Evolutionary conservation across 2,888 invertebrate genomes (phyloP), one percentile per base, ranked within the genome.

Genomic region (Ernsta delagoae): DNA sequence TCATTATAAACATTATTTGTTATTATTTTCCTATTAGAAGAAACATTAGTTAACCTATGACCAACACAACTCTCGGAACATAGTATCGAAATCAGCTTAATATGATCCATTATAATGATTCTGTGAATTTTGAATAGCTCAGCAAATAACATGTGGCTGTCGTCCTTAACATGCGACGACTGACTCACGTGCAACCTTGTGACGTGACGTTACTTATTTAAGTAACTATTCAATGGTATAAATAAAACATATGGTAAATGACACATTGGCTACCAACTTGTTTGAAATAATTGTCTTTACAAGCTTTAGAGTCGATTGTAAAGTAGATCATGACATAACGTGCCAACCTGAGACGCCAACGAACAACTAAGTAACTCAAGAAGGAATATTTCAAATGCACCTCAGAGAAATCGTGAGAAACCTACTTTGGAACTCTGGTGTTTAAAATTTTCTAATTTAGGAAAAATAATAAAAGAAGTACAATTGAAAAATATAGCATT

Each of bases 181-280:
- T 70, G 67, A 74, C 50, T 72, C 72, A 70, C 66, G 60, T 60
- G 59, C 54, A 71, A 72, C 73, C 72, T 74, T 74, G n/a, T n/a
- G n/a, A n/a, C n/a, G 72, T 50, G 59, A 50, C 68, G 36, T 68
- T 61, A 66, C 57, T 59, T 67, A 68, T 70, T 70, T 70, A 70
- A 66, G 45, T 67, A 34, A 67, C 69, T n/a, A 60, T 41, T 72
- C 67, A 70, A 72, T 75, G 73, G 73, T 75, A 72, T 72, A 74
- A 75, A 80, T 74, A 75, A 71, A 73, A 71, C 73, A 75, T 69
- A 74, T 75, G 73, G 72, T 71, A 78, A 78, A 75, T 60, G 31
- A 50, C 81, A 59, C 54, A 66, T 56, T 64, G 36, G 36, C 7
- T 8, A 66, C 57, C 60, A 67, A n/a, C n/a, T n/a, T n/a, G n/a